phyloP scores from a whole-genome alignment of 2,888 invertebrate species.

The Drosophila merina region DNA sequence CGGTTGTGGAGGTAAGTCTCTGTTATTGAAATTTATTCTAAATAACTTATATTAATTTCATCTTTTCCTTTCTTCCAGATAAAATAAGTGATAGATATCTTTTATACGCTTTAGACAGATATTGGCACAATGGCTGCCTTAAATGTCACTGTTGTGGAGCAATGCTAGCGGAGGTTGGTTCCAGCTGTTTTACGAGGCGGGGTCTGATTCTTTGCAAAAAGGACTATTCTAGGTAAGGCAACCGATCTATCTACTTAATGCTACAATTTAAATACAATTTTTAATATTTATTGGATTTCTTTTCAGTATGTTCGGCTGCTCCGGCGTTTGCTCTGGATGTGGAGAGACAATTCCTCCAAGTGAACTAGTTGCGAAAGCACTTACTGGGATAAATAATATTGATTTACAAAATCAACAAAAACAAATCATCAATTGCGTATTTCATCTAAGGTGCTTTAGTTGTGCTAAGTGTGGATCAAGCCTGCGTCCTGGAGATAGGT shows the following conservation, averaged over 20 bases:
- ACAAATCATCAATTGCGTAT: slow-evolving; percentile 76
- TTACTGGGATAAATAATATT: slow-evolving; percentile 82
- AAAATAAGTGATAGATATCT: slow-evolving; percentile 96
- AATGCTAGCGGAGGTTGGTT: slow-evolving; percentile 94
- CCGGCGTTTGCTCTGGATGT: slow-evolving; percentile 95
- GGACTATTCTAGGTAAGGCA: slow-evolving; percentile 95
- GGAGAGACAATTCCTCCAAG: slow-evolving; percentile 96
- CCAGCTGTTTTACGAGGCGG: slow-evolving; percentile 95
- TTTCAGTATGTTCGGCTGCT: slow-evolving; percentile 93
- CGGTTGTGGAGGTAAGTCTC: slow-evolving; percentile 90
- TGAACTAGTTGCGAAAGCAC: slow-evolving; percentile 94
- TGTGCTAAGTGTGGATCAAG: slow-evolving; percentile 96
- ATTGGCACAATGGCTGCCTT: slow-evolving; percentile 97
- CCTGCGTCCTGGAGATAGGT: slow-evolving; percentile 95
- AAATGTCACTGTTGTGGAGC: slow-evolving; percentile 96
- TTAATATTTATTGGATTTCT: slow-evolving; percentile 1
- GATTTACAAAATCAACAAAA: slow-evolving; percentile 84
- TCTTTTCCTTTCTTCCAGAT: slow-evolving; percentile 56
- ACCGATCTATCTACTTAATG: not conserved
- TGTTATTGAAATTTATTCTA: not conserved
- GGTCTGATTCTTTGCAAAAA: slow-evolving; percentile 98
- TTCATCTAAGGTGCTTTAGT: slow-evolving; percentile 97
- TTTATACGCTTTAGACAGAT: slow-evolving; percentile 95
- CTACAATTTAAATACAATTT: not conserved
- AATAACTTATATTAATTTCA: not conserved